Evolutionary conservation across 2,888 invertebrate species (phyloP).

Genomic region (Morinoia aosen): DNA sequence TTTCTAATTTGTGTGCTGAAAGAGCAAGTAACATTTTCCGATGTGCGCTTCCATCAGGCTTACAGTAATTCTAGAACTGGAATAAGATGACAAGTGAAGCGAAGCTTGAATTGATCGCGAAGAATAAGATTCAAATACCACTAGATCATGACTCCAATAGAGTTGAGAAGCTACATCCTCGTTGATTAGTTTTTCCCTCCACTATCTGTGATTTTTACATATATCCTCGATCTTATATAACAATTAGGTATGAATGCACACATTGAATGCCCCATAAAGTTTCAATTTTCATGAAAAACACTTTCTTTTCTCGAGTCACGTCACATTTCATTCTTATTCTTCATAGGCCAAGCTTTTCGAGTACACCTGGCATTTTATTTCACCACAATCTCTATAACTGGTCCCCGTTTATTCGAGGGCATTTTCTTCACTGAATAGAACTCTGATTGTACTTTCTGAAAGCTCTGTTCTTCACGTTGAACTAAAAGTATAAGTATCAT

Average conservation of each 20-base stretch:
- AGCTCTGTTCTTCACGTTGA: not conserved
- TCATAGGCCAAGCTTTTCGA: not conserved
- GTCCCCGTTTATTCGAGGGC: no score
- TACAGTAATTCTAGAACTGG: not conserved
- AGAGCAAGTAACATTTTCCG: not conserved
- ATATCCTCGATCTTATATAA: not conserved
- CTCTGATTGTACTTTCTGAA: not conserved
- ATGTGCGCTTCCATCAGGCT: not conserved
- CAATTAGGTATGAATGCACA: not conserved
- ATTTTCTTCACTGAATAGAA: not conserved
- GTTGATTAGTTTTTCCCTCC: not conserved
- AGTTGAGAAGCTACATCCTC: not conserved
- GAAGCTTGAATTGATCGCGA: not conserved
- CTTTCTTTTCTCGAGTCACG: not conserved
- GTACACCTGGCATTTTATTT: not conserved
- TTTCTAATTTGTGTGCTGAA: slow-evolving; percentile 15
- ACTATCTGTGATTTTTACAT: no score
- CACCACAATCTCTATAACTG: no score
- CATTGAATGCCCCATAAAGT: not conserved
- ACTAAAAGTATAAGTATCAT: not conserved
- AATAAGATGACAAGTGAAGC: not conserved
- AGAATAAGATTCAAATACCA: not conserved
- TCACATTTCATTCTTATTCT: not conserved
- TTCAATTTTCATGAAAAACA: not conserved
- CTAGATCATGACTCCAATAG: not conserved